Percentiles rank a stretch among this genome's conserved stretches.
Evolutionary conservation across 2,113 vertebrate genomes (phyloP).

Genomic region (Grammomys surdaster): DNA sequence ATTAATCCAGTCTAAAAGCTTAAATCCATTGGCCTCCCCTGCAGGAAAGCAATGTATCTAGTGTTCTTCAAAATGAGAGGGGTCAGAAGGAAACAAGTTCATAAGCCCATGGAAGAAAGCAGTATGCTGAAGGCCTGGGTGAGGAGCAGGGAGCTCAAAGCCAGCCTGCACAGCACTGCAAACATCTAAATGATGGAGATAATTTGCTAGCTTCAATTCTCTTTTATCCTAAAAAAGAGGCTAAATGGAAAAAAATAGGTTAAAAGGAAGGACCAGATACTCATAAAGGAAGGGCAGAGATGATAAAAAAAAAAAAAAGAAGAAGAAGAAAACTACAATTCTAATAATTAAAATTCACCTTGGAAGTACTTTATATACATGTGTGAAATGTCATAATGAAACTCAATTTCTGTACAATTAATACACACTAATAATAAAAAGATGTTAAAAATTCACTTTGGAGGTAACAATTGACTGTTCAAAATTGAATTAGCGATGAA

Average conservation of each 20-base stretch:
- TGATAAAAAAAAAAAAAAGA: neutral
- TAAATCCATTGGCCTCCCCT: neutral
- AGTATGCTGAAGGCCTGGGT: neutral
- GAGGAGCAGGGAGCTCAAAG: neutral
- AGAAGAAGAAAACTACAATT: neutral
- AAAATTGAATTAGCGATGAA: neutral
- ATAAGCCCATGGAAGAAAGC: neutral
- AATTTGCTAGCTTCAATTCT: neutral
- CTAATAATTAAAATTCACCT: slow-evolving; percentile 54
- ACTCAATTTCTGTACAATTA: slow-evolving; percentile 37
- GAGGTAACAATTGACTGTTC: neutral
- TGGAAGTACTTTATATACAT: neutral
- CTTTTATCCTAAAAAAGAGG: neutral
- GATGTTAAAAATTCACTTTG: slow-evolving; percentile 25
- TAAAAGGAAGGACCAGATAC: neutral
- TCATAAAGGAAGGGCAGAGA: neutral
- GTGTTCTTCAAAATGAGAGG: neutral
- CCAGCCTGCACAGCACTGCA: neutral
- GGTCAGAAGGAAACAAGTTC: neutral
- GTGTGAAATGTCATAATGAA: slow-evolving; percentile 13
- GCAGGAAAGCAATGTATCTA: neutral
- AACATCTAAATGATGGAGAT: neutral
- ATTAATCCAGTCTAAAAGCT: neutral
- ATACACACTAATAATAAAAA: slow-evolving; percentile 4
- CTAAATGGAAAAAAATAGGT: neutral